Conservation (phyloP, 2,113 vertebrate genomes). For the Orthonyx spaldingii region DNA sequence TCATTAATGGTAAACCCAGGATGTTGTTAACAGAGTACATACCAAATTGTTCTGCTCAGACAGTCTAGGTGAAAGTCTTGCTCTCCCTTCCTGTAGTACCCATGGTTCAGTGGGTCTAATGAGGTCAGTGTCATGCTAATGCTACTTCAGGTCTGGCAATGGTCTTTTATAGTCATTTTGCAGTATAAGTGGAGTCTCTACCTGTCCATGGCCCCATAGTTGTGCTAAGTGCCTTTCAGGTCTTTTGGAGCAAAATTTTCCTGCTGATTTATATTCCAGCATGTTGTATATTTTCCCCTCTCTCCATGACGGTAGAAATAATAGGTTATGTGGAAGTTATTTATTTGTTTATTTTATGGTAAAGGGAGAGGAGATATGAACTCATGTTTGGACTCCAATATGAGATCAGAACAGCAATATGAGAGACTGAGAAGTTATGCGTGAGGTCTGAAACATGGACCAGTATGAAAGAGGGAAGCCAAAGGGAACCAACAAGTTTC, state of each 20-base stretch:
- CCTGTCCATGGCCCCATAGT: background rate
- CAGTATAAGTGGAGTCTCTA: background rate
- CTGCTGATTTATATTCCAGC: background rate
- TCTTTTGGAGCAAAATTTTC: background rate
- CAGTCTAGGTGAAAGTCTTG: background rate
- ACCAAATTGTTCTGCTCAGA: background rate
- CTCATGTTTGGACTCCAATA: background rate
- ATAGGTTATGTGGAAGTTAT: background rate
- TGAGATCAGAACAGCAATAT: background rate
- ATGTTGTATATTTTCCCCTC: background rate
- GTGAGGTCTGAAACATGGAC: background rate
- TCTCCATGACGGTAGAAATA: background rate
- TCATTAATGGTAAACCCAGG: accelerated
- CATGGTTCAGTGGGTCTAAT: background rate
- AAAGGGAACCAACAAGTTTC: background rate
- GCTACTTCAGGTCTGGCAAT: background rate
- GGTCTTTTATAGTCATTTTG: background rate
- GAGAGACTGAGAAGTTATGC: background rate
- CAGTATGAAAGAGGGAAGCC: background rate
- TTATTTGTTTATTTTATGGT: background rate
- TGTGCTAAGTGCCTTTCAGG: background rate
- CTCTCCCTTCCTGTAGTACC: background rate
- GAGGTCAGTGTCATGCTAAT: background rate
- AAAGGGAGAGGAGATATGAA: background rate
- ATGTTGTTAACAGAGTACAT: background rate